Base-by-base conservation (phyloP, 2,888 invertebrate genomes). In the Standfussiana lucernea region DNA sequence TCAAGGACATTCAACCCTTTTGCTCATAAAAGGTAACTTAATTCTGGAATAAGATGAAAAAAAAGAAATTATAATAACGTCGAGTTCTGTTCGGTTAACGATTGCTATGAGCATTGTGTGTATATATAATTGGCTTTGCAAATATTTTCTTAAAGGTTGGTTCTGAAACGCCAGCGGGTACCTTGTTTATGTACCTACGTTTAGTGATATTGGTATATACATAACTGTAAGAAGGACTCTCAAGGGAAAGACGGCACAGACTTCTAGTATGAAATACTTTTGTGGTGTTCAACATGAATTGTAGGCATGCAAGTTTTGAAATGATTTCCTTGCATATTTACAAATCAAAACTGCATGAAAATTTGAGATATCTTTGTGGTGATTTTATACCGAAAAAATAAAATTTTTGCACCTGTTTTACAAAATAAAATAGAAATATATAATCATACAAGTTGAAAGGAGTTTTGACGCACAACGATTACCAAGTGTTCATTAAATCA, bases 1-100 rank as follows among this genome's bases (percentile, higher is more conserved):
- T 80, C 62, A 64, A 80, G 73, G 71, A 50, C 68, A 74, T 66
- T 81, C 64, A 84, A 77, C 81, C 72, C 50, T 65, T 42, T 50
- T 21, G 65, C 61, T 56, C 47, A 40, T 72, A 56, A 74, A 68
- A 77, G 37, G 40, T 77, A 83, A 50, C 62, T 79, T 71, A 65
- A 72, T 66, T 35, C 53, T 40, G 53, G 13, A 71, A 72, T 70
- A 62, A 73, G 75, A 84, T 32, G 10, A 32, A 59, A 53, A 59
- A 32, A 32, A 47, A 62, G 28, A 64, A 65, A 74, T 37, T 37
- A 45, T 18, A 72, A 72, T 28, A n/a, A 40, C 21, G 15, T 40
- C 7, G 42, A 72, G 13, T 59, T 73, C 15, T 21, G 53, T 76
- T 65, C 7, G n/a, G 47, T 62, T 75, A 79, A 69, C 65, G 69